Evolutionary conservation across 2,797 vertebrate species (phyloP), one percentile per base, ranked within the genome.

Genomic region (Lutjanus campechanus): DNA sequence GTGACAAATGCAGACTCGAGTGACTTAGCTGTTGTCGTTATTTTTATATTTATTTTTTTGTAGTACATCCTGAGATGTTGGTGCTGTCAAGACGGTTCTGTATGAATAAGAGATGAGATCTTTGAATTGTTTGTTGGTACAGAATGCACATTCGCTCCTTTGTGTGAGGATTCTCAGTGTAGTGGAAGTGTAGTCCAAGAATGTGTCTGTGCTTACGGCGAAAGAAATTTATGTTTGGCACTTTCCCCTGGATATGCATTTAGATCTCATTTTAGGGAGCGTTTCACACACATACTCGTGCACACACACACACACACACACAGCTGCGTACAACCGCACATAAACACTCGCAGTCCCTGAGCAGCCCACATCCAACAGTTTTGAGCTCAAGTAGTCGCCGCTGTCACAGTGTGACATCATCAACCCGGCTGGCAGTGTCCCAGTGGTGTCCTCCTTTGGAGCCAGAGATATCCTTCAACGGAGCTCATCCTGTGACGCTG

Each of bases 331-430:
- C 68, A 72, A 55, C 13, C 63, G 22, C 55, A 68, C 25, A 44
- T 55, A 54, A 59, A 73, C 70, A 66, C 49, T 70, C 46, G 1
- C 25, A 20, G 56, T 71, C 68, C 77, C 69, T 61, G n/a, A 50
- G 62, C 58, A 77, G 77, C 58, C 11, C 16, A 25, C 60, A 73
- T 75, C 59, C 63, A 71, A 41, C 58, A 19, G 73, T 82, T 79
- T 43, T 36, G 46, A 84, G 73, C 74, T 79, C 25, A 77, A 82
- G 73, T 69, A 73, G 77, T 76, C 59, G 15, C 76, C 3, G 25
- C 84, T 89, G 88, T 91, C 85, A 91, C 82, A 71, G 64, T 60
- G 85, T 89, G 87, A 91, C 88, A 89, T 93, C 89, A 90, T 82
- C 81, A 80, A 22, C 68, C 7, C 10, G 43, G 65, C 73, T 69